Conservation (phyloP, 2,797 vertebrate species). For the Gymnoscopelus braueri region DNA sequence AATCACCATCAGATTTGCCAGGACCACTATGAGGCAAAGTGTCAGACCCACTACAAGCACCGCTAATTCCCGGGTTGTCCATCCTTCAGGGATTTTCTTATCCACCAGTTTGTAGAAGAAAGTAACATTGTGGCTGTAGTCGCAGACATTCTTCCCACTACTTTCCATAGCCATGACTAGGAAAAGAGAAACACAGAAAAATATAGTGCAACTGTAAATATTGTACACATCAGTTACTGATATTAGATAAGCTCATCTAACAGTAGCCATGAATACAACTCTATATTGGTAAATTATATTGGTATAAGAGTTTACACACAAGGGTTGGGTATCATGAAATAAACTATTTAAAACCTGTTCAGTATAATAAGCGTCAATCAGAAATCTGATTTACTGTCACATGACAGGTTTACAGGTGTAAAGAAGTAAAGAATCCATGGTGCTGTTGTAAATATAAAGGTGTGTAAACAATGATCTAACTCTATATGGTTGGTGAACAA, state of each 20-base stretch:
- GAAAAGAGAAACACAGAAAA: conserved; percentile 26
- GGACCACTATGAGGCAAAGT: conserved; percentile 86
- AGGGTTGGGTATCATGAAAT: no score
- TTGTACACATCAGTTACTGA: neutral
- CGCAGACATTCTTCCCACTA: conserved; percentile 62
- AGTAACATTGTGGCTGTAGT: conserved; percentile 80
- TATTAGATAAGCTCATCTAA: neutral
- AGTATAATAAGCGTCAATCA: no score
- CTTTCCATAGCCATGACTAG: conserved; percentile 49
- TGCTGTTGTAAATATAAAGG: no score
- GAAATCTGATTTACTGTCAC: no score
- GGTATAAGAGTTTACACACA: no score
- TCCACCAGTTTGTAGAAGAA: conserved; percentile 89
- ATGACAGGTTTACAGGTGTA: no score
- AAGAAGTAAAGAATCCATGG: no score
- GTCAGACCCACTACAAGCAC: conserved; percentile 87
- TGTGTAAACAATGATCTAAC: no score
- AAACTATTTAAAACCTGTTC: no score
- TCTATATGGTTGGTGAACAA: no score
- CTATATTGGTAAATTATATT: no score
- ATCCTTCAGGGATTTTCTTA: conserved; percentile 79
- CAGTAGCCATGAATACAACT: neutral
- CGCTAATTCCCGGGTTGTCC: conserved; percentile 82
- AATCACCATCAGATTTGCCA: conserved; percentile 92
- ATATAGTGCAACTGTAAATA: neutral